Percentiles rank a stretch among this genome's conserved stretches.
These are phyloP conservation scores for Rhipidura dahli DNA, from an alignment of 2,113 vertebrate species.

Conservation along the genomic window DNA sequence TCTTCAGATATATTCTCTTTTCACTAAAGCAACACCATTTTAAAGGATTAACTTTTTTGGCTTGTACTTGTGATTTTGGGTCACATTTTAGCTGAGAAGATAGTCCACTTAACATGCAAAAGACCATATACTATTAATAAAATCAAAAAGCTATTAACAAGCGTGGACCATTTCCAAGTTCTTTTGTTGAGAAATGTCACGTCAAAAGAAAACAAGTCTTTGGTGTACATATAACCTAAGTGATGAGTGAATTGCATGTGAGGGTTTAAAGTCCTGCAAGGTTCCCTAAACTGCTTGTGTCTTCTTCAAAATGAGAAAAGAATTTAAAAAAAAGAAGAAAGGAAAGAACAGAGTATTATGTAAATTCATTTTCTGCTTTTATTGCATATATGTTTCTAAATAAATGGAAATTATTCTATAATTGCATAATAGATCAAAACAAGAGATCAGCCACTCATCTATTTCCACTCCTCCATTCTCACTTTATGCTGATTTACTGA, in stretches of 20 bases:
- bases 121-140: neutral
- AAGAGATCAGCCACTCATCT: neutral
- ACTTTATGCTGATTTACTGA: slow-evolving; percentile 29
- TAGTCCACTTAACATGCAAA: neutral
- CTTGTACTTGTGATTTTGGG: neutral
- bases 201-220: neutral
- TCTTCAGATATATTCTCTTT: neutral
- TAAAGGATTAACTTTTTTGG: neutral
- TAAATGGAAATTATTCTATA: neutral
- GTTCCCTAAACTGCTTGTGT: neutral
- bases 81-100: neutral
- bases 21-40: neutral
- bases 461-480: neutral
- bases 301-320: neutral
- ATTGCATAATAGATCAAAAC: neutral
- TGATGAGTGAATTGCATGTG: neutral
- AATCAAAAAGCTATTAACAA: neutral
- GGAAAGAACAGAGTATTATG: neutral
- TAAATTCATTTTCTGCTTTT: neutral
- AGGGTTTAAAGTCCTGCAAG: neutral
- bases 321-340: neutral
- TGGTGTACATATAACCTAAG: neutral
- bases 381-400: neutral
- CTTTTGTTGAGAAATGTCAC: neutral
- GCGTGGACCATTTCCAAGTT: neutral